Percentiles rank a stretch among this genome's conserved stretches.
Evolutionary conservation across 2,888 invertebrate species (phyloP).

Genomic region (Pristionchus maxplancki): DNA sequence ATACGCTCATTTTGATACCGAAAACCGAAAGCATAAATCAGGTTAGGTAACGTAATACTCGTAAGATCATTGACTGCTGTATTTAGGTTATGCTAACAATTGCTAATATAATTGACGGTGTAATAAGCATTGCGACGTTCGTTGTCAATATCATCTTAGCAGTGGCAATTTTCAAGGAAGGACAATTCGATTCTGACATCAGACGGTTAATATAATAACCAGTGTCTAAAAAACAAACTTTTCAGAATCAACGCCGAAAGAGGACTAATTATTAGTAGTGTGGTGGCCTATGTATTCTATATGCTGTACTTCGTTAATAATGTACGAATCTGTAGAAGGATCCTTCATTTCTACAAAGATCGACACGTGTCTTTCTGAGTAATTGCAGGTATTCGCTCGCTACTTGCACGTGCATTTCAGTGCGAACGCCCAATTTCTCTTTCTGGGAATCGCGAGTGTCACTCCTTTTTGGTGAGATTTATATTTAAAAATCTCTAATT

Average conservation of each 20-base stretch:
- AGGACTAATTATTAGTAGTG: background rate
- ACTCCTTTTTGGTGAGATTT: background rate
- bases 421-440: background rate
- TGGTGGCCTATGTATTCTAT: background rate
- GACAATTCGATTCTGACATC: no score
- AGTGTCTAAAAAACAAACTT: background rate
- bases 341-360: no score
- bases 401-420: background rate
- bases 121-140: background rate
- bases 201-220: no score
- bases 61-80: background rate
- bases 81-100: background rate
- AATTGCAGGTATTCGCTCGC: background rate
- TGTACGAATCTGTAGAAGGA: no score
- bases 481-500: no score
- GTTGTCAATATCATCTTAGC: background rate
- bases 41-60: background rate
- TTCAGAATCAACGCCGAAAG: conserved; percentile 3
- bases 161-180: background rate
- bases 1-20: background rate
- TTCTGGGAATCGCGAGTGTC: background rate
- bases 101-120: background rate
- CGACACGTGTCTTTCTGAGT: no score
- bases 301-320: background rate
- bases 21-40: background rate